Evolutionary conservation across 2,797 vertebrate genomes (phyloP).

Genomic region (Crax fasciolata): DNA sequence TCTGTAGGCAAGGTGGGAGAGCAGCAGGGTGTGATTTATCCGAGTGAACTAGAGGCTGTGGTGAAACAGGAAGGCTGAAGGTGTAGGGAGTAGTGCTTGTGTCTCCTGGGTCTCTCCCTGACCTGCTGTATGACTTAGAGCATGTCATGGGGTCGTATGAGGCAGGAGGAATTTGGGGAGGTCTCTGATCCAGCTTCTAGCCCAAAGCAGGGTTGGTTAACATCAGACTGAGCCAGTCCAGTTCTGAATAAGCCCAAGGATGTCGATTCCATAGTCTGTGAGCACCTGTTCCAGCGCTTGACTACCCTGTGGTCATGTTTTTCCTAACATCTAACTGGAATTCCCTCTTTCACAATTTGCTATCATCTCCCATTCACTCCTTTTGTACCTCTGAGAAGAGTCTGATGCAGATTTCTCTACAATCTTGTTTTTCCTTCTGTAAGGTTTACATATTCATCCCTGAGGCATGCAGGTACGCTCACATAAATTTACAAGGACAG

Average conservation of each 20-base stretch:
- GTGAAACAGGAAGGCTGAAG: neutral
- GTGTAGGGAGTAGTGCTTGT: neutral
- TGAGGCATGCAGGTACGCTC: slow-evolving; percentile 34
- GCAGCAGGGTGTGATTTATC: fast-evolving
- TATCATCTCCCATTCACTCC: neutral
- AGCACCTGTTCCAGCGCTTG: neutral
- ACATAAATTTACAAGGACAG: slow-evolving; percentile 33
- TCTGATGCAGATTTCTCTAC: neutral
- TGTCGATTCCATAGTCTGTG: neutral
- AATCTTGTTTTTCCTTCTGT: neutral
- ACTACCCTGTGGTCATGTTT: fast-evolving
- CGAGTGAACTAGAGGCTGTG: neutral
- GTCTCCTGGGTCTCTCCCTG: neutral
- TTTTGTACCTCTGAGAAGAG: neutral
- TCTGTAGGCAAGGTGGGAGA: neutral
- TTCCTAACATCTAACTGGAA: neutral
- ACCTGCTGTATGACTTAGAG: neutral
- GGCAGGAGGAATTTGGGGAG: neutral
- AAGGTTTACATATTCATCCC: slow-evolving; percentile 31
- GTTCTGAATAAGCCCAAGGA: neutral
- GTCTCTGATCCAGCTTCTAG: neutral
- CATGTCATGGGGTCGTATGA: fast-evolving
- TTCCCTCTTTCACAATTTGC: neutral
- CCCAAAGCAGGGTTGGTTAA: neutral
- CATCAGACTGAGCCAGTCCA: neutral